Percentiles rank a stretch among this genome's conserved stretches.
Evolutionary conservation across 2,113 vertebrate genomes (phyloP).

Genomic region (Apaloderma vittatum): DNA sequence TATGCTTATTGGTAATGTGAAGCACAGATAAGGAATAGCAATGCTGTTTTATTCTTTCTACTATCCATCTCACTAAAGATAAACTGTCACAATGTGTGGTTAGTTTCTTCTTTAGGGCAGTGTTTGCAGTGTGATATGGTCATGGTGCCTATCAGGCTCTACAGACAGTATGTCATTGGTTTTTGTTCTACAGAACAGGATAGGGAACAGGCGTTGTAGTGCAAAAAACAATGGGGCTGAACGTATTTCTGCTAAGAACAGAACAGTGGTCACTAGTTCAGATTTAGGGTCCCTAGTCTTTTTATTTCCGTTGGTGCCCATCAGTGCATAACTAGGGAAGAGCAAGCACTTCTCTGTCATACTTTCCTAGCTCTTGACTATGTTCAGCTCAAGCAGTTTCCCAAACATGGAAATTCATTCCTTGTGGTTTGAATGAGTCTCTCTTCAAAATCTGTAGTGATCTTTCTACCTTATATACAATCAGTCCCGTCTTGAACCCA

Average conservation of each 20-base stretch:
- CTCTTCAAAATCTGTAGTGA: background rate
- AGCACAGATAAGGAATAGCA: background rate
- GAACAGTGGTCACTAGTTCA: background rate
- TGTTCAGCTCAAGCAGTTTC: background rate
- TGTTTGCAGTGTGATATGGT: background rate
- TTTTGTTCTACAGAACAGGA: background rate
- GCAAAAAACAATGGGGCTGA: background rate
- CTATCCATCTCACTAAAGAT: background rate
- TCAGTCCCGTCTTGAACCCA: background rate
- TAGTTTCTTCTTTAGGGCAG: background rate
- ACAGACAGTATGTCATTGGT: fast-evolving
- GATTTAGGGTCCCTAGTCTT: background rate
- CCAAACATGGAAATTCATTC: background rate
- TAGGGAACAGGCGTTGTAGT: background rate
- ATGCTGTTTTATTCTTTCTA: background rate
- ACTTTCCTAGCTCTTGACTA: background rate
- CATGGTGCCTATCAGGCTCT: background rate
- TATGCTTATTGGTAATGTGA: background rate
- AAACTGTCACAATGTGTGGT: background rate
- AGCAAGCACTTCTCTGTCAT: background rate
- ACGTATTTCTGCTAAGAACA: background rate
- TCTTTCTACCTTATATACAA: background rate
- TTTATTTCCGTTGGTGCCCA: background rate
- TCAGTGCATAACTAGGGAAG: background rate
- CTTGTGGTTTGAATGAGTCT: background rate